These are phyloP conservation scores for Tetheella fluctuosa DNA, from an alignment of 2,888 invertebrate species.

Conservation along the genomic window DNA sequence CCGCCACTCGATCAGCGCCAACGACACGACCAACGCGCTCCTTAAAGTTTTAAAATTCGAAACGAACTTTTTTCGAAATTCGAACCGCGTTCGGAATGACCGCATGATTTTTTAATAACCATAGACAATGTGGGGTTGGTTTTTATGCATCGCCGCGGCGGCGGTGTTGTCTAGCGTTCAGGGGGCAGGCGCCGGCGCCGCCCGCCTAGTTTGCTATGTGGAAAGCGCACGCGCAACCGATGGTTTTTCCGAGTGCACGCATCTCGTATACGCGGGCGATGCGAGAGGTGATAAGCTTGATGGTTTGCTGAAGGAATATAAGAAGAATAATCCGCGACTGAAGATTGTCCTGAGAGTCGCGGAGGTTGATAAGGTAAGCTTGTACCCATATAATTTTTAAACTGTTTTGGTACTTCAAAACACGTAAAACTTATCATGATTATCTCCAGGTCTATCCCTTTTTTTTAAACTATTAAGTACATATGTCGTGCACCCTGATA, in stretches of 20 bases:
- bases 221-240: constrained; percentile 59
- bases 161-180: constrained; percentile 53
- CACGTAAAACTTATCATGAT: too few relatives aligned
- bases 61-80: constrained; percentile 44
- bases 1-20: constrained; percentile 70
- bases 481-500: too few relatives aligned
- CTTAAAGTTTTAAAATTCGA: constrained; percentile 37
- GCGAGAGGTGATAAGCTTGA: constrained; percentile 75
- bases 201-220: constrained; percentile 77
- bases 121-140: constrained; percentile 69
- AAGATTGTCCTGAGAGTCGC: constrained; percentile 83
- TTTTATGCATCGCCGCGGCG: constrained; percentile 59
- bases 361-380: constrained; percentile 84
- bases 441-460: too few relatives aligned
- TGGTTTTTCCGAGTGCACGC: constrained; percentile 77
- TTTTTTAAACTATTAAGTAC: too few relatives aligned
- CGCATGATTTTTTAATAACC: constrained; percentile 51
- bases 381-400: constrained; percentile 12
- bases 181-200: constrained; percentile 75
- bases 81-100: constrained; percentile 58
- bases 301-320: constrained; percentile 73
- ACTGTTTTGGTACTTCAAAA: too few relatives aligned
- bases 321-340: constrained; percentile 74
- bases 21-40: constrained; percentile 72
- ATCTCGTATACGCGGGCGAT: constrained; percentile 77